Base-by-base conservation (phyloP, 2,888 invertebrate species). In the Agriotes lineatus region DNA sequence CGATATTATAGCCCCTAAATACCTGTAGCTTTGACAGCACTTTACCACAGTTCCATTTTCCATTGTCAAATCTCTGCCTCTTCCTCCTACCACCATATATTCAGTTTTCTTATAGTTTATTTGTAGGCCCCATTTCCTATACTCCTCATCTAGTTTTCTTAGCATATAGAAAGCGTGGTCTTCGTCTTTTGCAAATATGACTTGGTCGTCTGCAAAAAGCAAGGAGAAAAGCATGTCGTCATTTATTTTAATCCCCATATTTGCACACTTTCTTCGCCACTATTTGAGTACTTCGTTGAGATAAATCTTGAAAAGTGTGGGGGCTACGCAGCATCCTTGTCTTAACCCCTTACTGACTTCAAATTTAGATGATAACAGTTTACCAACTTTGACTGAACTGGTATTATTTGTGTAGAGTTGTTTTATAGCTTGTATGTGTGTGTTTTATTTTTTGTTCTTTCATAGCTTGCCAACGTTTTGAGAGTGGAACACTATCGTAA, bases 61-160 rank as follows among this genome's bases (percentile, higher is more conserved):
- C 1, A 59, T 19, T 12, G 1, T 1, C 1, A 45, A 10, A 19
- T 45, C 20, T 20, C n/a, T 45, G 6, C n/a, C 5, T 19, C 44
- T 3, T 14, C 20, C 22, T 25, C 0, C n/a, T 12, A 39, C 19
- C 39, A 25, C 16, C 16, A 58, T 5, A 5, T 58, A 42, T n/a
- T 67, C 12, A 14, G 67, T 56, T 45, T 67, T 67, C 4, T 30
- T n/a, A 19, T 37, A 33, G 33, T 67, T 62, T 20, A 67, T 39
- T 20, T 16, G 2, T 19, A 44, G 14, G 5, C 44, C 44, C 44
- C 44, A 44, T 44, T 18, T 12, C 18, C 19, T 19, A 12, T 44
- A 44, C 14, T 44, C 37, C n/a, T 37, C 37, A n/a, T 2, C n/a
- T 6, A 44, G 16, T 19, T 44, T 44, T 19, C 19, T 12, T 5